Conservation (phyloP, 2,888 invertebrate species). For the Chydorus sphaericus region DNA sequence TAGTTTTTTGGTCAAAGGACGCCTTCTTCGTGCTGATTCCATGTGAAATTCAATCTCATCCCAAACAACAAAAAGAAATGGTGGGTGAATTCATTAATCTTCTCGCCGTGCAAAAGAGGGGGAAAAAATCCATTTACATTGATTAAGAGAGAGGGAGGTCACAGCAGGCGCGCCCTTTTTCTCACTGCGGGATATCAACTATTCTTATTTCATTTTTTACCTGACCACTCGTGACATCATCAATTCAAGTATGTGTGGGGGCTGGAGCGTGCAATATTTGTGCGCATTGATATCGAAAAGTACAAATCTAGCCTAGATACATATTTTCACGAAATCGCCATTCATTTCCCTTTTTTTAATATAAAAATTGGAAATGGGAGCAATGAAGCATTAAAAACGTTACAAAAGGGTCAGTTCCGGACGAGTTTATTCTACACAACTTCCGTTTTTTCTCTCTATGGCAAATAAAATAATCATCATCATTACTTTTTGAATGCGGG, state of each 20-base stretch:
- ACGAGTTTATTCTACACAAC: neutral
- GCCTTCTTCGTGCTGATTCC: neutral
- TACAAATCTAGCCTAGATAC: too few relatives aligned
- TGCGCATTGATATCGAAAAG: too few relatives aligned
- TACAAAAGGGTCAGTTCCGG: constrained; percentile 7
- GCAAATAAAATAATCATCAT: neutral
- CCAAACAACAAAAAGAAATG: neutral
- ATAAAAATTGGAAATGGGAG: too few relatives aligned
- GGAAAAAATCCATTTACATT: neutral
- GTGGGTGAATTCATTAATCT: neutral
- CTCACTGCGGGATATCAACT: neutral
- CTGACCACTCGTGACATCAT: too few relatives aligned
- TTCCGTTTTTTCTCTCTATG: neutral
- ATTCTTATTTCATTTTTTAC: neutral
- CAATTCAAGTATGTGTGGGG: too few relatives aligned
- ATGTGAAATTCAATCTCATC: constrained; percentile 1
- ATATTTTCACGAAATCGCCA: too few relatives aligned
- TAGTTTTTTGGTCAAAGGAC: neutral
- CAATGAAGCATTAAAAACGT: too few relatives aligned
- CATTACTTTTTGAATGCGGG: neutral
- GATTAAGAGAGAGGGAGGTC: neutral
- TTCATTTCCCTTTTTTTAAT: too few relatives aligned
- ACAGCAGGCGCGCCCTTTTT: neutral
- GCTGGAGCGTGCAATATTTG: too few relatives aligned
- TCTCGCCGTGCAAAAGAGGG: neutral